Evolutionary conservation across 2,113 vertebrate species (phyloP).

Genomic region (Nematolebias whitei): DNA sequence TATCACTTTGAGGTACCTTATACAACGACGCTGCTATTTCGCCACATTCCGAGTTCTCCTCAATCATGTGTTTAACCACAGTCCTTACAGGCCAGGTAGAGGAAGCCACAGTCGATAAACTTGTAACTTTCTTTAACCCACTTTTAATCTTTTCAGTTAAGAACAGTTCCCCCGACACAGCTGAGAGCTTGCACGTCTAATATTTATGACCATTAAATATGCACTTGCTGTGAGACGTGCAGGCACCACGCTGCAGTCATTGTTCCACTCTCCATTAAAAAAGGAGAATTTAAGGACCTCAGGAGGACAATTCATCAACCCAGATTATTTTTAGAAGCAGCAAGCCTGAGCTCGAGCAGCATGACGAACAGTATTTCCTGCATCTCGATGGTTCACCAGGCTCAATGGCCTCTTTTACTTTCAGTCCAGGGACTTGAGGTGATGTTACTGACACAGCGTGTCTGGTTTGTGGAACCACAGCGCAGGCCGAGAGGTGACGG

Average conservation of each 20-base stretch:
- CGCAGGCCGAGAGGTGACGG: background rate
- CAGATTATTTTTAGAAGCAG: background rate
- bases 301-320: background rate
- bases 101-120: conserved; percentile 6
- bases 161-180: background rate
- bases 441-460: conserved; percentile 32
- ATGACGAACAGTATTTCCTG: conserved; percentile 29
- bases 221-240: conserved; percentile 19
- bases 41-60: too few species aligned
- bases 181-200: conserved; percentile 36
- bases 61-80: too few species aligned
- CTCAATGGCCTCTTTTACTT: conserved; percentile 44
- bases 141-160: background rate
- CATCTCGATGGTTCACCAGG: conserved; percentile 49
- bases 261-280: background rate
- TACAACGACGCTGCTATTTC: too few species aligned
- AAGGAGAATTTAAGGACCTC: background rate
- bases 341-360: conserved; percentile 8
- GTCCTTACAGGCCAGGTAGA: conserved; percentile 6
- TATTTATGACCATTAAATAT: conserved; percentile 51
- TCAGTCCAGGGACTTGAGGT: conserved; percentile 14
- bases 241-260: conserved; percentile 2
- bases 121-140: conserved; percentile 13
- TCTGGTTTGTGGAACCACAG: conserved; percentile 37
- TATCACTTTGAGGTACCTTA: too few species aligned